Percentiles rank a stretch among this genome's conserved stretches.
These are phyloP conservation scores for Nixonia krombeini DNA, from an alignment of 1,140 invertebrate species.

Conservation along the genomic window DNA sequence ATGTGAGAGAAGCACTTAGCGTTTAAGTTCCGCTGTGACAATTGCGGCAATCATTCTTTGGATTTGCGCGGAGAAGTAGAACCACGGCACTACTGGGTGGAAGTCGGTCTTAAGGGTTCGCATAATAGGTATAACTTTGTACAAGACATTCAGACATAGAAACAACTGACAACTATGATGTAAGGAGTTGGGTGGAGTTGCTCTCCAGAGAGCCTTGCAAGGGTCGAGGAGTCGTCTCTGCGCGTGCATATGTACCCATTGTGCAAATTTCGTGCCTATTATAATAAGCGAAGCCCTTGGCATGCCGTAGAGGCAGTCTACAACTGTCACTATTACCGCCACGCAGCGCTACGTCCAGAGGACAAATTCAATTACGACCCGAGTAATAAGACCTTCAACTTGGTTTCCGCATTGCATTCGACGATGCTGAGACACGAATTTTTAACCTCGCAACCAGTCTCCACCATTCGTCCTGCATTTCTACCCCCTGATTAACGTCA, in stretches of 20 bases:
- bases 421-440: no score
- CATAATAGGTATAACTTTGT: constrained; percentile 65
- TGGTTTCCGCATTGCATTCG: no score
- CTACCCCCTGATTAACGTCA: no score
- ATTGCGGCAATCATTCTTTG: constrained; percentile 37
- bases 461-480: no score
- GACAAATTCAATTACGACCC: constrained; percentile 65
- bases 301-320: constrained; percentile 56
- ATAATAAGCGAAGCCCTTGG: constrained; percentile 68
- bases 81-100: constrained; percentile 24
- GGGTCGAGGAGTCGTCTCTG: constrained; percentile 50
- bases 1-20: no score
- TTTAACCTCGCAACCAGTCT: no score
- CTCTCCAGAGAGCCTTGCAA: constrained; percentile 35
- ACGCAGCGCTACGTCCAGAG: constrained; percentile 59
- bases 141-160: constrained; percentile 54
- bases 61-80: constrained; percentile 10
- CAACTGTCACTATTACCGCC: constrained; percentile 64
- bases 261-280: constrained; percentile 69
- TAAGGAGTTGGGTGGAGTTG: constrained; percentile 25
- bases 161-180: constrained; percentile 69
- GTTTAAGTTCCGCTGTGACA: no score
- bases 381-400: constrained; percentile 55
- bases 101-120: constrained; percentile 41
- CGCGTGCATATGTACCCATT: constrained; percentile 70